Percentiles rank a stretch among this genome's conserved stretches.
phyloP scores from a whole-genome alignment of 2,888 invertebrate genomes.

The Diarsia dahlii region DNA sequence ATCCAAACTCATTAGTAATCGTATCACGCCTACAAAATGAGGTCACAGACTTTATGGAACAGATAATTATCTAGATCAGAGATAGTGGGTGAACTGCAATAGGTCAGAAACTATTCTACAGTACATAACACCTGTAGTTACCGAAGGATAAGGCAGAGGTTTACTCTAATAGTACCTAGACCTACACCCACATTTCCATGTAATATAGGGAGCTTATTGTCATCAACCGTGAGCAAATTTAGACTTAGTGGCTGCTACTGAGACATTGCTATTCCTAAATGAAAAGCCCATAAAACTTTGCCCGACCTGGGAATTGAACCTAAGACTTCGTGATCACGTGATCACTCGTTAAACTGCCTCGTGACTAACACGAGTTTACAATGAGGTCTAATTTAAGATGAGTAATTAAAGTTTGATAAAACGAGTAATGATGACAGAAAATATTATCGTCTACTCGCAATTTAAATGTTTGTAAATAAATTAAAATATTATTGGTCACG shows the following conservation, averaged over 20 bases:
- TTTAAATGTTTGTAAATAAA: constrained; percentile 26
- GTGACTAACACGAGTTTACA: background rate
- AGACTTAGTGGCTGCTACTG: background rate
- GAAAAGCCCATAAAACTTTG: background rate
- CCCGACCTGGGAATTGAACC: background rate
- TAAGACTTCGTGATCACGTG: background rate
- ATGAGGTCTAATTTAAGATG: background rate
- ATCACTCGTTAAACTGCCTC: too few species aligned
- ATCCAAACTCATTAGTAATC: constrained; percentile 12
- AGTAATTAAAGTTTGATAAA: constrained; percentile 3
- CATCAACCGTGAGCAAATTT: background rate
- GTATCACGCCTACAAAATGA: constrained; percentile 25
- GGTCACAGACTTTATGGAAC: constrained; percentile 23
- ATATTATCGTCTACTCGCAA: background rate
- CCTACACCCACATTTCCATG: background rate
- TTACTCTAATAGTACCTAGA: background rate
- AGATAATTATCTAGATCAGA: constrained; percentile 40
- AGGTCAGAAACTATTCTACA: background rate
- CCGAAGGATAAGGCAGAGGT: background rate
- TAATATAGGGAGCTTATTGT: background rate
- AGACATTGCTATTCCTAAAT: background rate
- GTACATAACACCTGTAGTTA: background rate
- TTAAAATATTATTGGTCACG: constrained; percentile 7
- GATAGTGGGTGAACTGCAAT: constrained; percentile 18
- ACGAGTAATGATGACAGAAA: background rate